phyloP scores from a whole-genome alignment of 2,888 invertebrate species.

The Apotomis betuletana region DNA sequence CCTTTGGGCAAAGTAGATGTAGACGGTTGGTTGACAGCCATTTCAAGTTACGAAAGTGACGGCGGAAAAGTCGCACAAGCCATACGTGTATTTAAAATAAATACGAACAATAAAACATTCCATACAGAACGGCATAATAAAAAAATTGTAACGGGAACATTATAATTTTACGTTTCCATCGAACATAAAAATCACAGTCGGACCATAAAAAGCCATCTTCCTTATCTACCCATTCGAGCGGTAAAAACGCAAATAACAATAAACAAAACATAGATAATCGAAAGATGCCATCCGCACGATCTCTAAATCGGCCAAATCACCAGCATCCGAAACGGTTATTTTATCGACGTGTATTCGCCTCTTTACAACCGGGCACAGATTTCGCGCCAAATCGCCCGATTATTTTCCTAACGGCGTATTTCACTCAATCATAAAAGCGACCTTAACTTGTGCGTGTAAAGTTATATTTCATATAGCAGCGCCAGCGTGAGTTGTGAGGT shows the following conservation, averaged over 20 bases:
- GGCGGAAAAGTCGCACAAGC: no score
- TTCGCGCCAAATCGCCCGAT: slow-evolving; percentile 71
- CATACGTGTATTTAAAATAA: background rate
- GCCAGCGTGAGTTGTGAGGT: background rate
- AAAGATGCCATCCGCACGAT: slow-evolving; percentile 34
- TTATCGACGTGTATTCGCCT: slow-evolving; percentile 58
- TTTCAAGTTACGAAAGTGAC: no score
- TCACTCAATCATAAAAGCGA: background rate
- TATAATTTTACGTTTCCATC: background rate
- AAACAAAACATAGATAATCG: slow-evolving; percentile 37
- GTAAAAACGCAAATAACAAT: slow-evolving; percentile 37
- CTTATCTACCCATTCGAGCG: slow-evolving; percentile 2
- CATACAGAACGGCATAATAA: background rate
- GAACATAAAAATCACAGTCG: background rate
- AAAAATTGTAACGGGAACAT: background rate
- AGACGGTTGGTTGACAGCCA: no score
- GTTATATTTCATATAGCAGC: background rate
- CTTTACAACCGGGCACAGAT: slow-evolving; percentile 59
- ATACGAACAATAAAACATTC: background rate
- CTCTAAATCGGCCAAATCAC: slow-evolving; percentile 45
- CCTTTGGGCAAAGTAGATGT: no score
- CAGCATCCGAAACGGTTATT: slow-evolving; percentile 53
- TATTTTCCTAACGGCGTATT: slow-evolving; percentile 4
- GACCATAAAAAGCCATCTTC: background rate
- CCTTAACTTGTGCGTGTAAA: background rate